Evolutionary conservation across 2,113 vertebrate genomes (phyloP).

Genomic region (Entelurus aequoreus): DNA sequence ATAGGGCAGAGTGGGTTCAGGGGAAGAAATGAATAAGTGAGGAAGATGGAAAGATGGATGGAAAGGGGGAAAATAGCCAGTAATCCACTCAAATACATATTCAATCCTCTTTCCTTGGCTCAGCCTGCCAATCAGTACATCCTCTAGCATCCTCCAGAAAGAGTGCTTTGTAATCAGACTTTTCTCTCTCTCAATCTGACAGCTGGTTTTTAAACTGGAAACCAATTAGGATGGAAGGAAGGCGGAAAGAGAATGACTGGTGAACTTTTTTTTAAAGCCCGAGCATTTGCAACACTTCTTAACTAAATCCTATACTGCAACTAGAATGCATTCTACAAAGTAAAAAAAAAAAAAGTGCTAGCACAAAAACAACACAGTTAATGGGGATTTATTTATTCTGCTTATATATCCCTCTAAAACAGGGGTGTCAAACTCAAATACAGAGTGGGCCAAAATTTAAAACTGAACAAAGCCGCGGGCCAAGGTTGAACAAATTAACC

Average conservation of each 20-base stretch:
- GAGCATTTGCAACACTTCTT: slow-evolving; percentile 40
- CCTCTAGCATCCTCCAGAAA: slow-evolving; percentile 39
- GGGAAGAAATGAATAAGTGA: slow-evolving; percentile 31
- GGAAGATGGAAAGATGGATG: slow-evolving; percentile 17
- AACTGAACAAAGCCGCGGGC: too few species aligned
- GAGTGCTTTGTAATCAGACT: slow-evolving; percentile 52
- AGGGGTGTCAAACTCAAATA: too few species aligned
- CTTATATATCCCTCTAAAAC: too few species aligned
- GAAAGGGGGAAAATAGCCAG: slow-evolving; percentile 30
- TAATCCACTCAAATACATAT: slow-evolving; percentile 66
- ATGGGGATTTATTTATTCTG: too few species aligned
- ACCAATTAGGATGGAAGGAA: slow-evolving; percentile 56
- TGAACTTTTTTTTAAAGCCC: slow-evolving; percentile 38
- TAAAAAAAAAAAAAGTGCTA: too few species aligned
- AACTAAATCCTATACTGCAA: not conserved
- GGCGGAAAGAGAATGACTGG: slow-evolving; percentile 6
- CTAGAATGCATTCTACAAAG: not conserved
- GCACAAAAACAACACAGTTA: too few species aligned
- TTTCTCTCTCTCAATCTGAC: slow-evolving; percentile 40
- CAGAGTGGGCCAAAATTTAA: too few species aligned
- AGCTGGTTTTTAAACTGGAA: slow-evolving; percentile 57
- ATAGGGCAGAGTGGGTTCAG: slow-evolving; percentile 31
- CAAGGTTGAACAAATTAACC: too few species aligned
- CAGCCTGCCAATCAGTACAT: slow-evolving; percentile 53
- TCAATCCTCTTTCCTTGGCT: slow-evolving; percentile 41